These are phyloP conservation scores for Aphelenchoides fujianensis DNA, from an alignment of 1,140 invertebrate species.

Conservation along the genomic window DNA sequence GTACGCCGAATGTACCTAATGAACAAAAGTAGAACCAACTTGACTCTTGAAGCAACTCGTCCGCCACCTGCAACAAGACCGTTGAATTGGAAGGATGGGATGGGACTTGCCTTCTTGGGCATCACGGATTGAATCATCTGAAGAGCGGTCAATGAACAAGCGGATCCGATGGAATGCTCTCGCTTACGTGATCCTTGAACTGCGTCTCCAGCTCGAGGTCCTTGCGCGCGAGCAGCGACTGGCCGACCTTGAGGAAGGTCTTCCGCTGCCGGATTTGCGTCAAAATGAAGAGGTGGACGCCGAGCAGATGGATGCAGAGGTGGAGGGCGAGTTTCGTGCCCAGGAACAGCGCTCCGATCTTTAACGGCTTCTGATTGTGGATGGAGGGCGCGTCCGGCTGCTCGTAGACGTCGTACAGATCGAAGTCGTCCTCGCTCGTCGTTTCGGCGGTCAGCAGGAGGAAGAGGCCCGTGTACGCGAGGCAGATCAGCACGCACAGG, in stretches of 20 bases:
- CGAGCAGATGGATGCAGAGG: slow-evolving; percentile 83
- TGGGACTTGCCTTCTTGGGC: slow-evolving; percentile 68
- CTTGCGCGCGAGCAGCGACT: slow-evolving; percentile 78
- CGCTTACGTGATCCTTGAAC: slow-evolving; percentile 86
- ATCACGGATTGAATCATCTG: slow-evolving; percentile 91
- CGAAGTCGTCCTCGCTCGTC: slow-evolving; percentile 11
- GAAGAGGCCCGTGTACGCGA: slow-evolving; percentile 7
- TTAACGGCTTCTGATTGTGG: neutral
- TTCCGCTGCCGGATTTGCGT: slow-evolving; percentile 78
- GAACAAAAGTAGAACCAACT: slow-evolving; percentile 15
- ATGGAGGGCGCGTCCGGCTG: slow-evolving; percentile 5
- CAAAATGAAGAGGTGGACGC: slow-evolving; percentile 87
- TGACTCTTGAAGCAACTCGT: slow-evolving; percentile 21
- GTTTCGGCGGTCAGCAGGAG: slow-evolving; percentile 22
- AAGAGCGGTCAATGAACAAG: slow-evolving; percentile 76
- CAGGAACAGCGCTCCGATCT: slow-evolving; percentile 63
- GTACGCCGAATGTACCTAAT: slow-evolving; percentile 9
- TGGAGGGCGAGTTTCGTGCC: slow-evolving; percentile 77
- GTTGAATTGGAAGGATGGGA: too few relatives aligned
- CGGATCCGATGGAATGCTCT: too few relatives aligned
- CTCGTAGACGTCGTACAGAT: slow-evolving; percentile 10
- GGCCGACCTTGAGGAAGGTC: slow-evolving; percentile 93
- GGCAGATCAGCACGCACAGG: slow-evolving; percentile 71
- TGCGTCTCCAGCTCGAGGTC: slow-evolving; percentile 88
- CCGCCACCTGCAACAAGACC: slow-evolving; percentile 24